phyloP scores from a whole-genome alignment of 2,113 vertebrate genomes.

The Macheiramphus alcinus region DNA sequence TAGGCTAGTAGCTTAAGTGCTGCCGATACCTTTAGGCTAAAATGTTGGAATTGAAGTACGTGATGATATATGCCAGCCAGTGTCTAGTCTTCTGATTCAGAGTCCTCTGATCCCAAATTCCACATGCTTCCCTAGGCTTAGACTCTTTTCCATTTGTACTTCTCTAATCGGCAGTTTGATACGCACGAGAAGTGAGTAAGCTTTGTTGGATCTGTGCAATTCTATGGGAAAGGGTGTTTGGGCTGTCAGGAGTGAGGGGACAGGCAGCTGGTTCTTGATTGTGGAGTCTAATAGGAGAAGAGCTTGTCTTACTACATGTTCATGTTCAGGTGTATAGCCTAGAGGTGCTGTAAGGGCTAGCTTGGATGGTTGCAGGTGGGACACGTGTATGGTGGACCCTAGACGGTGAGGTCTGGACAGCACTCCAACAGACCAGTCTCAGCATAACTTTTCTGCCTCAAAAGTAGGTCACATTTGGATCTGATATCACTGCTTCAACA shows the following conservation, averaged over 20 bases:
- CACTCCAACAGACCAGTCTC: not conserved
- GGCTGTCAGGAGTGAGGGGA: not conserved
- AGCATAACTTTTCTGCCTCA: not conserved
- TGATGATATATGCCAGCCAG: not conserved
- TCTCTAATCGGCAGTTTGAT: not conserved
- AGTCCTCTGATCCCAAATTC: not conserved
- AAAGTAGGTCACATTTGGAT: not conserved
- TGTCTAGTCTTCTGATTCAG: not conserved
- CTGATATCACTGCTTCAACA: not conserved
- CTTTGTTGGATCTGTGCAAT: not conserved
- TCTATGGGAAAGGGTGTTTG: not conserved
- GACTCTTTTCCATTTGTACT: not conserved
- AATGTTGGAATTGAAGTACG: not conserved
- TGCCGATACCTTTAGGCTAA: not conserved
- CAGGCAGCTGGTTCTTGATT: not conserved
- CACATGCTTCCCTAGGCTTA: not conserved
- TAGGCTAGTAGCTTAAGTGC: not conserved
- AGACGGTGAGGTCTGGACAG: not conserved
- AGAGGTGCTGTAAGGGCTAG: not conserved
- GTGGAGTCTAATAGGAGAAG: not conserved
- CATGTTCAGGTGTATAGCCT: not conserved
- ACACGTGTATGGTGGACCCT: rapidly evolving
- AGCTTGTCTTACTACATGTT: not conserved
- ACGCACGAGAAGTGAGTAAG: not conserved
- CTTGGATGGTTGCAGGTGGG: not conserved